phyloP scores from a whole-genome alignment of 2,113 vertebrate genomes.

The Upupa epops region DNA sequence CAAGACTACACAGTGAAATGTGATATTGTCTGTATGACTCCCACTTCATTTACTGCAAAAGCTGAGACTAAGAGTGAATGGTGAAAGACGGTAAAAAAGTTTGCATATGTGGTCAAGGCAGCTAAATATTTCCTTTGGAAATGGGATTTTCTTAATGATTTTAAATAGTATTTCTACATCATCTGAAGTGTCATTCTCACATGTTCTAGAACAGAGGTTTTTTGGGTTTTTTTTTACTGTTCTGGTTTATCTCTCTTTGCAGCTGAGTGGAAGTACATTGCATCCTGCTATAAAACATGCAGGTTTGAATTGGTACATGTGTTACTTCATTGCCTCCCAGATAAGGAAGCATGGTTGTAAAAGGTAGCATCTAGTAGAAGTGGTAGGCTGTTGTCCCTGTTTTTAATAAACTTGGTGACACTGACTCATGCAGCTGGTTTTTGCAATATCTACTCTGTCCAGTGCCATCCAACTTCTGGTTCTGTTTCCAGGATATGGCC shows the following conservation, averaged over 20 bases:
- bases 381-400: not conserved
- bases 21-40: not conserved
- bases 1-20: not conserved
- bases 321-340: not conserved
- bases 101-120: not conserved
- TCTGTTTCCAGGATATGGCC: not conserved
- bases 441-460: not conserved
- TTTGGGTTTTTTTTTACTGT: not conserved
- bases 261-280: not conserved
- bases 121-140: not conserved
- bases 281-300: not conserved
- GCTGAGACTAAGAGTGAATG: not conserved
- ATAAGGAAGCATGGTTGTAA: not conserved
- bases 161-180: not conserved
- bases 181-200: not conserved
- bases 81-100: not conserved
- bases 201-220: not conserved
- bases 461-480: not conserved
- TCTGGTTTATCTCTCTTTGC: not conserved
- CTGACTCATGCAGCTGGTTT: not conserved
- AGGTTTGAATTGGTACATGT: not conserved
- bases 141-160: not conserved
- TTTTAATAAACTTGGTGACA: not conserved
- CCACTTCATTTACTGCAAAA: not conserved
- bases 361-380: not conserved